Percentiles rank a stretch among this genome's conserved stretches.
These are phyloP conservation scores for Alloscopus bannaensis DNA, from an alignment of 2,888 invertebrate genomes.

Conservation along the genomic window DNA sequence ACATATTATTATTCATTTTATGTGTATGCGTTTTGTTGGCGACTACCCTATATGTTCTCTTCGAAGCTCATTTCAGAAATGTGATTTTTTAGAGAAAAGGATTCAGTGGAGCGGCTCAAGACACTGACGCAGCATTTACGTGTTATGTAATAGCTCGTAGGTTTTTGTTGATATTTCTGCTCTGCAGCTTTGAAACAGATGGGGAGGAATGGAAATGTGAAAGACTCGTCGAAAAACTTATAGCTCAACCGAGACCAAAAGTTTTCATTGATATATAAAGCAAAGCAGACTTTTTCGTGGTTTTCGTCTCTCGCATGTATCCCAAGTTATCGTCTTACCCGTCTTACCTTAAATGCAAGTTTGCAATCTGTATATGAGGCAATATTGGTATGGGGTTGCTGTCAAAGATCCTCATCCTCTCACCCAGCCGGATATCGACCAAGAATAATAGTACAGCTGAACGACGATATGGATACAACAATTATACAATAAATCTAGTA, in stretches of 20 bases:
- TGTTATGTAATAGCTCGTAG: constrained; percentile 15
- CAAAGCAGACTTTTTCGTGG: too few relatives aligned
- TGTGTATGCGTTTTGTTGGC: neutral
- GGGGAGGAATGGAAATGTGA: constrained; percentile 44
- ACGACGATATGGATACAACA: too few relatives aligned
- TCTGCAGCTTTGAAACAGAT: constrained; percentile 50
- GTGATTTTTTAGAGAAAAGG: constrained; percentile 39
- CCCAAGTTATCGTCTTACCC: too few relatives aligned
- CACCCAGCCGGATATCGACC: too few relatives aligned
- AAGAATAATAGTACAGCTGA: too few relatives aligned
- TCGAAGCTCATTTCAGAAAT: neutral
- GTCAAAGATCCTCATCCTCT: too few relatives aligned
- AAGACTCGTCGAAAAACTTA: constrained; percentile 49
- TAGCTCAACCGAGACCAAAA: constrained; percentile 44
- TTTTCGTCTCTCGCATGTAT: too few relatives aligned
- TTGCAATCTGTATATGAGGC: too few relatives aligned
- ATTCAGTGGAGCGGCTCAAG: constrained; percentile 29
- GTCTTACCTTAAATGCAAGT: too few relatives aligned
- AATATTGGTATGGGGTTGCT: too few relatives aligned
- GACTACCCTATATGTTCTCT: constrained; percentile 5
- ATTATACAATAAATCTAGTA: too few relatives aligned
- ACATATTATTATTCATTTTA: neutral
- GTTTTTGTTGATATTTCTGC: constrained; percentile 13
- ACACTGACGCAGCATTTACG: neutral
- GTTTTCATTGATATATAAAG: constrained; percentile 32